Evolutionary conservation across 2,888 invertebrate species (phyloP), one percentile per base, ranked within the genome.

Genomic region (Diloba caeruleocephala): DNA sequence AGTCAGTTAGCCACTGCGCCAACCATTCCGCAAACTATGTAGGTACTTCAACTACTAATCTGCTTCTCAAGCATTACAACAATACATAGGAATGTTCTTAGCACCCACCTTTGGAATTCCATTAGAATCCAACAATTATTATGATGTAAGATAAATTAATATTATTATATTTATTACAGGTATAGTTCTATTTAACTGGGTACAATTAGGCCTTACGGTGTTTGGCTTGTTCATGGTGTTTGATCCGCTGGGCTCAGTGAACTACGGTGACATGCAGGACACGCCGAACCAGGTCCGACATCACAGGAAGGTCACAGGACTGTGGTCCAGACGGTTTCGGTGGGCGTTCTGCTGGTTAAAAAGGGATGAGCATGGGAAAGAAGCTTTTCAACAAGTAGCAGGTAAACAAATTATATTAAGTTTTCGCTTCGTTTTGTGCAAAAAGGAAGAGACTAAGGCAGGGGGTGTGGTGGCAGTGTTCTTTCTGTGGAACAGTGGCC

Each of bases 141-240:
- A n/a, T n/a, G n/a, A n/a, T n/a, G n/a, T n/a, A n/a, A n/a, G n/a
- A n/a, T n/a, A 5, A 21, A 3, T 1, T 19, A 12, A 15, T 14
- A 1, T 1, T 3, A 25, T 21, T 21, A n/a, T 32, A 17, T 1
- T 28, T 10, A 15, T 15, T 34, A 26, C 87, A 95, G 96, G 96
- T 57, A 94, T 97, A 70, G 96, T 97, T 0, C 93, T 97, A 38
- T 96, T 96, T 84, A 97, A 97, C 78, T 98, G 97, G 97, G 95
- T 96, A 13, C 94, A 97, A 41, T 94, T 97, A 45, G 95, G 96
- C 0, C 90, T 96, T 8, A 96, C 96, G 2, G 89, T 97, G 17
- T 95, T 97, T 71, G 97, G 96, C 0, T 91, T 97, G 34, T 96
- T 96, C 33, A 92, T 97, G 85, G 96, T 97, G 36, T 97, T 98